Evolutionary conservation across 2,797 vertebrate genomes (phyloP).

Genomic region (Uromys caudimaculatus): DNA sequence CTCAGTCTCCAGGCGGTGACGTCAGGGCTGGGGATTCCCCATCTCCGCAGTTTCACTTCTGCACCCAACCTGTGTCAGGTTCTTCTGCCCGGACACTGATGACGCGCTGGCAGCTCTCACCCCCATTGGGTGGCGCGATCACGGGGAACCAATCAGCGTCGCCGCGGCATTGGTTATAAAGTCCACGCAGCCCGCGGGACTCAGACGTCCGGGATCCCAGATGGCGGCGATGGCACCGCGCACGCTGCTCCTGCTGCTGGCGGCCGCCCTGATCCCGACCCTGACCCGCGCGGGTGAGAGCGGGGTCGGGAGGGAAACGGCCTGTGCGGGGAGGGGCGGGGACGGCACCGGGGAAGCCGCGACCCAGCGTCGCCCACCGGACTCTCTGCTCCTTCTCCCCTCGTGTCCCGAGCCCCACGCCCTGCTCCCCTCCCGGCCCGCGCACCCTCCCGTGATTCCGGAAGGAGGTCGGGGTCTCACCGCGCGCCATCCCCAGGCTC

Average conservation of each 20-base stretch:
- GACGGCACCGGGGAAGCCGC: background rate
- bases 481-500: background rate
- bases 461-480: background rate
- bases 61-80: too few species aligned
- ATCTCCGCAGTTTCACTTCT: too few species aligned
- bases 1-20: too few species aligned
- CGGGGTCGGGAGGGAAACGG: background rate
- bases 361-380: background rate
- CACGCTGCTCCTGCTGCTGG: background rate
- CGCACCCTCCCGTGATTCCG: background rate
- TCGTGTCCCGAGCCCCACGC: background rate
- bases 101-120: rapidly evolving
- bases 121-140: background rate
- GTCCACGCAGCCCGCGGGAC: background rate
- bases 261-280: background rate
- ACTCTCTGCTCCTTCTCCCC: background rate
- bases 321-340: background rate
- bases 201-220: background rate
- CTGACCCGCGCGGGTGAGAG: background rate
- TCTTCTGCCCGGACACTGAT: too few species aligned
- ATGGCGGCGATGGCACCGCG: rapidly evolving
- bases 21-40: too few species aligned
- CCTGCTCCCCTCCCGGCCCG: background rate
- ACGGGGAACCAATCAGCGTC: background rate
- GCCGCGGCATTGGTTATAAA: background rate